These are phyloP conservation scores for Osedax frankpressi DNA, from an alignment of 2,888 invertebrate species.

Conservation along the genomic window DNA sequence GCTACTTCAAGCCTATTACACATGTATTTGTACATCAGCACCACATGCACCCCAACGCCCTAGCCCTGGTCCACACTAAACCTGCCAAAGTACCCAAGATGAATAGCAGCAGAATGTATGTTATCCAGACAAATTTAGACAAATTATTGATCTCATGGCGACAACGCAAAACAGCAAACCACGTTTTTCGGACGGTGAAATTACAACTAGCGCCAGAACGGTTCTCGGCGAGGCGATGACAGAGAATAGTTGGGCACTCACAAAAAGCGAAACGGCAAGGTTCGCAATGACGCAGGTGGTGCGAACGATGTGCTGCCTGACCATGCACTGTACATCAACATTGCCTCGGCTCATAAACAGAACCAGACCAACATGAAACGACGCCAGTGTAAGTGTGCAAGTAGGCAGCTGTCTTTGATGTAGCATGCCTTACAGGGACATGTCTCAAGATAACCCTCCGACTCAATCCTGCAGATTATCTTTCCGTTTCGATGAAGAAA, in stretches of 20 bases:
- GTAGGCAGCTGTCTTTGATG: slow-evolving; percentile 9
- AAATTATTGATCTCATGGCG: slow-evolving; percentile 5
- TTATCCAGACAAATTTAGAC: slow-evolving; percentile 12
- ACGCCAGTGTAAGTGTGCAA: slow-evolving; percentile 6
- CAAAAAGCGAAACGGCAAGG: slow-evolving; percentile 6
- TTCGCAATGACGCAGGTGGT: slow-evolving; percentile 6
- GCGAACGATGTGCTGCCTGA: slow-evolving; percentile 1
- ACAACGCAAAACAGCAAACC: slow-evolving; percentile 5
- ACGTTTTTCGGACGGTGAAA: slow-evolving; percentile 5
- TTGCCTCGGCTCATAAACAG: slow-evolving; percentile 10
- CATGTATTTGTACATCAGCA: slow-evolving; percentile 4
- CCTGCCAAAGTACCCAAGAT: slow-evolving; percentile 9
- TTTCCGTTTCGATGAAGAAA: neutral
- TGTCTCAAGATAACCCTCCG: slow-evolving; percentile 2
- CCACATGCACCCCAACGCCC: slow-evolving; percentile 7
- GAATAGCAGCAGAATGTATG: slow-evolving; percentile 1
- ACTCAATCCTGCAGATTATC: neutral
- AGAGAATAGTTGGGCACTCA: slow-evolving; percentile 3
- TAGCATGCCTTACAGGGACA: slow-evolving; percentile 1
- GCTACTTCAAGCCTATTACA: slow-evolving; percentile 11
- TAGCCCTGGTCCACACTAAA: slow-evolving; percentile 2
- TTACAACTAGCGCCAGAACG: slow-evolving; percentile 1
- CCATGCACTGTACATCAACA: slow-evolving; percentile 12
- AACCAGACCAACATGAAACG: slow-evolving; percentile 11
- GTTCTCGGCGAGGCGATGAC: slow-evolving; percentile 6